These are phyloP conservation scores for Blera fallax DNA, from an alignment of 2,888 invertebrate genomes.

Conservation along the genomic window DNA sequence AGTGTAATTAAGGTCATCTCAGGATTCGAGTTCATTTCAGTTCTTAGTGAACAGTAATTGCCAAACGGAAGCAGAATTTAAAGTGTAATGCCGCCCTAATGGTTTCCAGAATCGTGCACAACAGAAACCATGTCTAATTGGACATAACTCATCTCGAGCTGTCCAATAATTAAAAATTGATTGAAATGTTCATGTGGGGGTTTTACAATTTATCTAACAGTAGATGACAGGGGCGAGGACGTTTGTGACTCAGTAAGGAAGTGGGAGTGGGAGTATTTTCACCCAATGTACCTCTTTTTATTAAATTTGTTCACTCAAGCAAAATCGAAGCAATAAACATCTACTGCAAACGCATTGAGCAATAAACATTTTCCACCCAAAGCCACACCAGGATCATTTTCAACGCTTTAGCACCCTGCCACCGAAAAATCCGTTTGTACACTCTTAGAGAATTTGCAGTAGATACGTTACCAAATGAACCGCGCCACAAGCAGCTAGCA, in stretches of 20 bases:
- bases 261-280: background rate
- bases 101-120: constrained; percentile 9
- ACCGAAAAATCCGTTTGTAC: background rate
- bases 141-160: constrained; percentile 25
- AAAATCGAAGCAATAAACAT: constrained; percentile 12
- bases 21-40: constrained; percentile 13
- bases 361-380: constrained; percentile 31
- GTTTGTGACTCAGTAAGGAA: background rate
- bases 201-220: background rate
- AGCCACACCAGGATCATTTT: constrained; percentile 11
- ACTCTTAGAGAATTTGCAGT: background rate
- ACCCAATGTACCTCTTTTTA: constrained; percentile 4
- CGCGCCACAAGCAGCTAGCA: background rate
- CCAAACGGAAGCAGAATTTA: constrained; percentile 13
- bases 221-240: background rate
- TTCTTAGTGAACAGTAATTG: constrained; percentile 11
- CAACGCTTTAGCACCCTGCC: constrained; percentile 14
- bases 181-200: background rate
- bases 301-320: background rate
- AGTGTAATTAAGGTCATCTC: constrained; percentile 45
- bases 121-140: constrained; percentile 17
- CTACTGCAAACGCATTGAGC: background rate
- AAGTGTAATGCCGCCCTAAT: constrained; percentile 40
- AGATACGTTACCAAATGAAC: constrained; percentile 34
- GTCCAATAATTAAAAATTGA: constrained; percentile 38